phyloP scores from a whole-genome alignment of 2,888 invertebrate species.

The Cephus rjabovi region DNA sequence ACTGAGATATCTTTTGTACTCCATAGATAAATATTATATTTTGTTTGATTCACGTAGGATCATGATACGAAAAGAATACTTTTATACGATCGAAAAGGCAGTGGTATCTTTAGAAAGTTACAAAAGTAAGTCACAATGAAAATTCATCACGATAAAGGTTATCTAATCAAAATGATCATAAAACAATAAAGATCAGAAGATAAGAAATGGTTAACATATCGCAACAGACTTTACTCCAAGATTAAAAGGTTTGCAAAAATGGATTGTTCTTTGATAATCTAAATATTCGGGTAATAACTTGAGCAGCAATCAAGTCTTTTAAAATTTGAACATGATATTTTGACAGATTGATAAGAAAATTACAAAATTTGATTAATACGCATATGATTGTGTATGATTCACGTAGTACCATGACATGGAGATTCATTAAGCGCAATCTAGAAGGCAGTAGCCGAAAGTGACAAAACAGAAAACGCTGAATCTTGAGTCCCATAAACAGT shows the following conservation, averaged over 20 bases:
- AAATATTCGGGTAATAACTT: background rate
- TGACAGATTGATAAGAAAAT: background rate
- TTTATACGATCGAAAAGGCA: background rate
- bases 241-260: background rate
- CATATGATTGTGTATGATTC: conserved; percentile 33
- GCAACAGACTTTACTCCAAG: background rate
- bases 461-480: conserved; percentile 31
- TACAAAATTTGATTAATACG: background rate
- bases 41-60: background rate
- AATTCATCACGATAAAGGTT: background rate
- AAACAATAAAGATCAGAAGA: background rate
- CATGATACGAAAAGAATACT: background rate
- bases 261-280: background rate
- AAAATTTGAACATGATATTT: background rate
- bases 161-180: background rate
- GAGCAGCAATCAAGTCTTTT: background rate
- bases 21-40: background rate
- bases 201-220: background rate
- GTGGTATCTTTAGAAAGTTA: background rate
- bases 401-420: conserved; percentile 58
- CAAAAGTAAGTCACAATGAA: background rate
- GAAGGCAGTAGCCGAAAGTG: conserved; percentile 37
- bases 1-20: background rate
- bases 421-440: conserved; percentile 43
- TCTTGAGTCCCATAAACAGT: background rate